Evolutionary conservation across 1,140 invertebrate species (phyloP).

Genomic region (Drosophila prosaltans): DNA sequence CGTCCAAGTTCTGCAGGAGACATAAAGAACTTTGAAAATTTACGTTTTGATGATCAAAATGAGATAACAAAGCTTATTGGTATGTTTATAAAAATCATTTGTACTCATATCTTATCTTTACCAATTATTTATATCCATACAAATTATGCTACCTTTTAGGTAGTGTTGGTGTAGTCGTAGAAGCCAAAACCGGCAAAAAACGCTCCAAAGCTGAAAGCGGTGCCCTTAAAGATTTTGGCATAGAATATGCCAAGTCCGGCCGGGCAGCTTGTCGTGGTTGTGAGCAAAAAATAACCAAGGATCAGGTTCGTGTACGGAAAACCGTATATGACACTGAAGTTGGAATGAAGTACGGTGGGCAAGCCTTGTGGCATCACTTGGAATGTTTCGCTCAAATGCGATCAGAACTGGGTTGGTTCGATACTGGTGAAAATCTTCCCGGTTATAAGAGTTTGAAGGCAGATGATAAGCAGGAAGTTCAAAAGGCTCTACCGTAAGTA

Average conservation of each 20-base stretch:
- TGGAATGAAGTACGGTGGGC: conserved; percentile 90
- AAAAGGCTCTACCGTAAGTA: conserved; percentile 82
- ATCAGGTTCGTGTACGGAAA: conserved; percentile 92
- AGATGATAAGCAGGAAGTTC: conserved; percentile 90
- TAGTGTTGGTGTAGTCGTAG: conserved; percentile 14
- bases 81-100: conserved; percentile 70
- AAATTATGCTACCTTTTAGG: conserved; percentile 25
- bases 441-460: conserved; percentile 89
- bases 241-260: conserved; percentile 96
- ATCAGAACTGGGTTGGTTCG: conserved; percentile 89
- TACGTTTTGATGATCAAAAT: conserved; percentile 94
- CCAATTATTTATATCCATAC: background rate
- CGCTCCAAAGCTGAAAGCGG: conserved; percentile 73
- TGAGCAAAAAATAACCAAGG: conserved; percentile 93
- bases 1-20: conserved; percentile 89
- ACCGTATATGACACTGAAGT: conserved; percentile 93
- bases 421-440: conserved; percentile 87
- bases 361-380: conserved; percentile 95
- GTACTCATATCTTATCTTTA: background rate
- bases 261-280: conserved; percentile 92
- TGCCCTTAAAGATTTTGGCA: conserved; percentile 87
- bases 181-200: conserved; percentile 79
- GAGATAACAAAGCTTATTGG: conserved; percentile 90
- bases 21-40: conserved; percentile 92
- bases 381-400: conserved; percentile 91